phyloP scores from a whole-genome alignment of 2,113 vertebrate species.

The Tetrax tetrax region DNA sequence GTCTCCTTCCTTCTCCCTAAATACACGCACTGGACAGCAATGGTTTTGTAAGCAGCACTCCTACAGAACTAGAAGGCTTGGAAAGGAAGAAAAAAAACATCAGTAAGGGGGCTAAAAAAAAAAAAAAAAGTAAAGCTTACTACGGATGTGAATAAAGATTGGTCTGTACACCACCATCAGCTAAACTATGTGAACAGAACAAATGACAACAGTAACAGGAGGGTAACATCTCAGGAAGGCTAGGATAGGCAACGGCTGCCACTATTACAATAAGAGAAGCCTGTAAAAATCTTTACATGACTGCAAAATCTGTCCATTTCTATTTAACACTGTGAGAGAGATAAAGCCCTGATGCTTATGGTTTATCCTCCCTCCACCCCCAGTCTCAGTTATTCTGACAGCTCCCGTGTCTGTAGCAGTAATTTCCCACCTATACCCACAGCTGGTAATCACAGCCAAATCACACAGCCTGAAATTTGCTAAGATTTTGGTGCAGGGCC shows the following conservation, averaged over 20 bases:
- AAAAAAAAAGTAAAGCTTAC: background rate
- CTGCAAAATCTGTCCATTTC: background rate
- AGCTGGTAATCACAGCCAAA: background rate
- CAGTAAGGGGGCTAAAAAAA: background rate
- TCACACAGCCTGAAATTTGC: background rate
- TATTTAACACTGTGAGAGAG: background rate
- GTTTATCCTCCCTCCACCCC: background rate
- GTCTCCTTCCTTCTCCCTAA: background rate
- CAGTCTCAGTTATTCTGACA: background rate
- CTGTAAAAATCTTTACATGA: background rate
- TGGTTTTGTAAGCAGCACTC: background rate
- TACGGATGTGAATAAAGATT: background rate
- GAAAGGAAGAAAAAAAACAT: background rate
- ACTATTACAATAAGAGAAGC: background rate
- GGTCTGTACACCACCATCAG: background rate
- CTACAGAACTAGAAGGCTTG: background rate
- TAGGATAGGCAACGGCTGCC: background rate
- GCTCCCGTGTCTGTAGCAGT: background rate
- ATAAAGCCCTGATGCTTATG: background rate
- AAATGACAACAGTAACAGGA: background rate
- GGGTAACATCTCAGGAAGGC: background rate
- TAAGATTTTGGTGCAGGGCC: background rate
- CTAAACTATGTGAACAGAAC: background rate
- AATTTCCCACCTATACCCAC: background rate
- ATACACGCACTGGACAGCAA: background rate